Conservation (phyloP, 2,888 invertebrate species). For the Drosophila nr. perissopoda region DNA sequence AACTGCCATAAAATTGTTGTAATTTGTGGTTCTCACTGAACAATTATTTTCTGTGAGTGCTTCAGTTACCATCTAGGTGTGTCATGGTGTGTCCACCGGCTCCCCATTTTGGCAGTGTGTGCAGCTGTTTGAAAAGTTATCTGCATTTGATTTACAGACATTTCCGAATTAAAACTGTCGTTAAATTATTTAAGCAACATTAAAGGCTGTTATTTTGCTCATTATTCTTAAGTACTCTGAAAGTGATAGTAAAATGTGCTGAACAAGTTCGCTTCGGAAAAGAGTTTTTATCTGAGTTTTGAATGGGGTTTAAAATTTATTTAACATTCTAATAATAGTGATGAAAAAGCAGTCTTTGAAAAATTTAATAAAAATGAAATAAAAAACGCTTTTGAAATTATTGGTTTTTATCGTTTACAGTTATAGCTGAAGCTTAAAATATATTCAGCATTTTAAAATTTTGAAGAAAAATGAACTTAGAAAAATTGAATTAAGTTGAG, state of each 20-base stretch:
- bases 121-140: conserved; percentile 62
- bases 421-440: neutral
- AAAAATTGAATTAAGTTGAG: neutral
- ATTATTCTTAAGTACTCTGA: conserved; percentile 4
- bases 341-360: neutral
- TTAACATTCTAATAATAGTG: neutral
- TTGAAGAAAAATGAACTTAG: neutral
- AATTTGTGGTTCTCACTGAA: conserved; percentile 73
- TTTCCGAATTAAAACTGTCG: conserved; percentile 51
- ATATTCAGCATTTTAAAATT: neutral
- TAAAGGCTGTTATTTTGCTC: conserved; percentile 18
- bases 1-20: conserved; percentile 73
- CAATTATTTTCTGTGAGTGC: conserved; percentile 61
- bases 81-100: neutral
- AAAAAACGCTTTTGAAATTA: neutral
- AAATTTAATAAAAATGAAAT: conserved; percentile 12
- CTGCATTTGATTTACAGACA: conserved; percentile 72
- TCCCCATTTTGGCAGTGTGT: conserved; percentile 1
- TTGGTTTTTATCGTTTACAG: conserved; percentile 1
- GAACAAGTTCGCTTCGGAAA: neutral
- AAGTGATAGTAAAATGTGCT: neutral
- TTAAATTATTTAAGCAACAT: conserved; percentile 53
- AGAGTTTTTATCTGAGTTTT: neutral
- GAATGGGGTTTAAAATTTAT: neutral
- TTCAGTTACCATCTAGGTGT: conserved; percentile 42